phyloP scores from a whole-genome alignment of 2,797 vertebrate genomes.

The Mus caroli region DNA sequence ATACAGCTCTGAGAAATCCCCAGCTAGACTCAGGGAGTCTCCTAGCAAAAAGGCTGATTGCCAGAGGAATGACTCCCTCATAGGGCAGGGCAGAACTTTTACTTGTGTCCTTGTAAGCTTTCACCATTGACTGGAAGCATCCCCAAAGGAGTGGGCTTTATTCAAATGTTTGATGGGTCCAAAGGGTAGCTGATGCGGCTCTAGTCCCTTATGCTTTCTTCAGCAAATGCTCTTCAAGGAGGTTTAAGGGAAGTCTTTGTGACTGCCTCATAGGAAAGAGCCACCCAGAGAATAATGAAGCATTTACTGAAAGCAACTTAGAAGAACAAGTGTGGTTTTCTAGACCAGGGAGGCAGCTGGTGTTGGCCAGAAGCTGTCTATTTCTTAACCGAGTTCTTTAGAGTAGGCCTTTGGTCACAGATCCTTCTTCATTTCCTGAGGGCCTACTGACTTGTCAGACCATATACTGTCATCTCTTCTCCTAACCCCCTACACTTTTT shows the following conservation, averaged over 20 bases:
- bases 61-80: background rate
- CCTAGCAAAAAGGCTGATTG: background rate
- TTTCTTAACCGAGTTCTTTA: background rate
- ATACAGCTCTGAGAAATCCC: background rate
- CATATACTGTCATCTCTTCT: background rate
- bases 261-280: background rate
- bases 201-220: background rate
- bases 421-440: background rate
- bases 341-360: background rate
- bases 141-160: background rate
- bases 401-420: background rate
- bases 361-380: background rate
- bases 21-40: background rate
- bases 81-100: background rate
- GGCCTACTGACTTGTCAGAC: background rate
- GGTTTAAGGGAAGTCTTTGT: background rate
- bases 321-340: background rate
- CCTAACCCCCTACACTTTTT: background rate
- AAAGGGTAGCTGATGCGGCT: background rate
- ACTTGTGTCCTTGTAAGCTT: background rate
- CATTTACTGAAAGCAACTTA: background rate
- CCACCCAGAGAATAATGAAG: background rate
- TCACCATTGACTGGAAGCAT: background rate
- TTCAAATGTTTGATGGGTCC: background rate
- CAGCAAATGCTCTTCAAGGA: background rate